A percentile compares a stretch with the other conserved stretches of the same genome.
phyloP scores from a whole-genome alignment of 2,797 vertebrate species.

The Taenioides sp. region DNA sequence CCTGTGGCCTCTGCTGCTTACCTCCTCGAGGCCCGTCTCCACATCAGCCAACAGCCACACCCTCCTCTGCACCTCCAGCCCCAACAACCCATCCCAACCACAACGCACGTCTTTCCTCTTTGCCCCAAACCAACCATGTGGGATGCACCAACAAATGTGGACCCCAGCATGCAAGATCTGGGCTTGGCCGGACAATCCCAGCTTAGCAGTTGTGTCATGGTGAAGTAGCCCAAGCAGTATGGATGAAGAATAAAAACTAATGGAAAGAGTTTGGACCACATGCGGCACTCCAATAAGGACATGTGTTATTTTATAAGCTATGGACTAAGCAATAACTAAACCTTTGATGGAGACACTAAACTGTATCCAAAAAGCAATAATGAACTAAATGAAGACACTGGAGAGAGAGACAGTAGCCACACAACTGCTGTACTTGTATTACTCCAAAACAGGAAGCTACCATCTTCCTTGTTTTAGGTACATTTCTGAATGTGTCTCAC shows the following conservation, averaged over 20 bases:
- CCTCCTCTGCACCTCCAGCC: constrained; percentile 59
- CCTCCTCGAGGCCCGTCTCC: constrained; percentile 86
- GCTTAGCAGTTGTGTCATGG: constrained; percentile 88
- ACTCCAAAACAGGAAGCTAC: constrained; percentile 37
- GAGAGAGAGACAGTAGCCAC: constrained; percentile 40
- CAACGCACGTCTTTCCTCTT: constrained; percentile 46
- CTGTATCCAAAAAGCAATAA: constrained; percentile 76
- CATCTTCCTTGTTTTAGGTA: constrained; percentile 35
- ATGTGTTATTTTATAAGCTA: constrained; percentile 66
- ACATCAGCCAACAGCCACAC: constrained; percentile 80
- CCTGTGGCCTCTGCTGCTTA: constrained; percentile 87
- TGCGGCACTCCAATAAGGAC: constrained; percentile 24
- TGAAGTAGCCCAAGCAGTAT: constrained; percentile 74
- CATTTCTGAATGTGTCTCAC: constrained; percentile 20
- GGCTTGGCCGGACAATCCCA: constrained; percentile 66
- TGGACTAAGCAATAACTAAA: constrained; percentile 81
- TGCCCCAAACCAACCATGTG: constrained; percentile 77
- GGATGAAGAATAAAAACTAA: constrained; percentile 24
- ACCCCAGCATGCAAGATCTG: constrained; percentile 68
- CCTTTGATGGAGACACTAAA: constrained; percentile 56
- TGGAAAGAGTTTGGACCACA: constrained; percentile 37
- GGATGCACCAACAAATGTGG: constrained; percentile 63
- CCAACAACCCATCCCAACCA: constrained; percentile 55
- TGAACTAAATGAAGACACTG: constrained; percentile 42
- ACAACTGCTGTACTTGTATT: constrained; percentile 33